Evolutionary conservation across 1,140 invertebrate species (phyloP).

Genomic region (Chironomus tepperi): DNA sequence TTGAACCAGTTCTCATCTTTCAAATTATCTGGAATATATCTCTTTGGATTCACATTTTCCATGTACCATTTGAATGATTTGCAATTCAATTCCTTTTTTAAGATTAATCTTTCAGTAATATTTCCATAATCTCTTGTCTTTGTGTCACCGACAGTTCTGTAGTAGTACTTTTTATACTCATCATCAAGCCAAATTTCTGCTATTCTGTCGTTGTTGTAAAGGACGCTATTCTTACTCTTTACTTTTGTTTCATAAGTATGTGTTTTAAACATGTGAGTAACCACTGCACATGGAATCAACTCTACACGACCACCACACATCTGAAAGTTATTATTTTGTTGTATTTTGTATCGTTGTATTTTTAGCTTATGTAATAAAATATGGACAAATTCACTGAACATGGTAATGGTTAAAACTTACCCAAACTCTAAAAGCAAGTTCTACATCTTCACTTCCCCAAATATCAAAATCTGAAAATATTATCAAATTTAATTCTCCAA

Average conservation of each 20-base stretch:
- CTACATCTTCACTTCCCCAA: conserved; percentile 90
- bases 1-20: no score
- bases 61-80: neutral
- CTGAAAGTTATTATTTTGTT: no score
- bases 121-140: neutral
- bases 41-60: neutral
- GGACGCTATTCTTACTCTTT: neutral
- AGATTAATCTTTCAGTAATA: neutral
- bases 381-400: no score
- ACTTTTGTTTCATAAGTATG: neutral
- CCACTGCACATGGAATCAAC: conserved; percentile 86
- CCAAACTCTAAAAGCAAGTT: conserved; percentile 85
- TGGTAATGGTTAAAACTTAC: no score
- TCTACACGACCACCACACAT: conserved; percentile 89
- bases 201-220: neutral
- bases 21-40: neutral
- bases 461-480: conserved; percentile 41
- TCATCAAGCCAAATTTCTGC: neutral
- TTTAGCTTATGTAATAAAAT: no score
- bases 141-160: neutral
- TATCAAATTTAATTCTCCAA: neutral
- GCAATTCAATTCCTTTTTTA: neutral
- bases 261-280: conserved; percentile 82
- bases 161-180: neutral
- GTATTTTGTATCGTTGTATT: no score